Evolutionary conservation across 2,797 vertebrate species (phyloP).

Genomic region (Anisognathus igniventris): DNA sequence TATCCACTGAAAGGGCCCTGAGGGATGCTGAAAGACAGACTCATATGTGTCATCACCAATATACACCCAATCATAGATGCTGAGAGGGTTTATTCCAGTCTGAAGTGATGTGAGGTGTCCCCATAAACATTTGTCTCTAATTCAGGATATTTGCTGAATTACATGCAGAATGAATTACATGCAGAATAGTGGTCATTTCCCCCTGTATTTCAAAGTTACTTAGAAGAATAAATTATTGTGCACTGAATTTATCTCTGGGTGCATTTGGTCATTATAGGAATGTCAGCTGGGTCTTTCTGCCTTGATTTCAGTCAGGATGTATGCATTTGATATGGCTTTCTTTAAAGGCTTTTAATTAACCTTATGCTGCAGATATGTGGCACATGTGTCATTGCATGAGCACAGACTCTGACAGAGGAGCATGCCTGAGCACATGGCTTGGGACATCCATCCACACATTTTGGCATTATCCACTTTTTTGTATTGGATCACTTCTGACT

Average conservation of each 20-base stretch:
- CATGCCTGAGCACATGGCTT: rapidly evolving
- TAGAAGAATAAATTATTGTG: not conserved
- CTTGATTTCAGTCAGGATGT: not conserved
- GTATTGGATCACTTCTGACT: not conserved
- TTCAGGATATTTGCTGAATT: not conserved
- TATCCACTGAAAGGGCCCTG: not conserved
- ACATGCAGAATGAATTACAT: not conserved
- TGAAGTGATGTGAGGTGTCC: not conserved
- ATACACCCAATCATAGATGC: not conserved
- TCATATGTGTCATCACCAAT: rapidly evolving
- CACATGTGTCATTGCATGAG: not conserved
- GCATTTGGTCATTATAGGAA: not conserved
- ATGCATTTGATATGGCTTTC: not conserved
- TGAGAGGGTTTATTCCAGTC: not conserved
- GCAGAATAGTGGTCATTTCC: not conserved
- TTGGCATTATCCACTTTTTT: not conserved
- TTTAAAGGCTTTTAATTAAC: not conserved
- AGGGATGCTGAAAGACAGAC: not conserved
- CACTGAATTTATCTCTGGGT: not conserved
- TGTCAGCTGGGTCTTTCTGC: not conserved
- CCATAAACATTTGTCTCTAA: not conserved
- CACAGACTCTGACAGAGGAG: not conserved
- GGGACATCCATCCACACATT: not conserved
- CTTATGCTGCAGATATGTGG: not conserved
- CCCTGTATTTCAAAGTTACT: not conserved